Conservation (phyloP, 2,113 vertebrate genomes). For the Zapus hudsonius region DNA sequence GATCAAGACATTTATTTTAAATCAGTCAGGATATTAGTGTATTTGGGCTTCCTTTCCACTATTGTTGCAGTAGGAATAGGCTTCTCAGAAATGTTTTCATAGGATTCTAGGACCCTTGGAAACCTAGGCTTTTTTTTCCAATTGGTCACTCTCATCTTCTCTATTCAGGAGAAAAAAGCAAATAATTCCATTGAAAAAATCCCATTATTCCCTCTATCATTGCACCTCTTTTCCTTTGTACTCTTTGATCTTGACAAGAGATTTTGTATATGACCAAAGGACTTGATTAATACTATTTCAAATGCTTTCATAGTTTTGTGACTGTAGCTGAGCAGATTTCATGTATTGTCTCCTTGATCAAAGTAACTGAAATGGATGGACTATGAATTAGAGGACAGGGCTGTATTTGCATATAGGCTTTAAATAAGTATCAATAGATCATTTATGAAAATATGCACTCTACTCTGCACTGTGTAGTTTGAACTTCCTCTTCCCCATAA, state of each 20-base stretch:
- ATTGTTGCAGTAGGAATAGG: conserved; percentile 2
- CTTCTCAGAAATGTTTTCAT: conserved; percentile 51
- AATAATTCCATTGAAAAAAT: conserved; percentile 13
- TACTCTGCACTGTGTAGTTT: neutral
- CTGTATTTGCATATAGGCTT: conserved; percentile 73
- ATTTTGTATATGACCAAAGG: conserved; percentile 50
- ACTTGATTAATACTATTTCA: conserved; percentile 63
- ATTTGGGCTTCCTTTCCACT: conserved; percentile 27
- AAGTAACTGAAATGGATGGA: conserved; percentile 72
- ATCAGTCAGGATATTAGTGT: neutral
- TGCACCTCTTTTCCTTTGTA: conserved; percentile 25
- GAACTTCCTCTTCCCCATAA: conserved; percentile 28
- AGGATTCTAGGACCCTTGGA: conserved; percentile 8
- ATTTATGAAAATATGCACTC: conserved; percentile 69
- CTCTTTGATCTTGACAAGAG: conserved; percentile 63
- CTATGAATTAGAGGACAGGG: conserved; percentile 73
- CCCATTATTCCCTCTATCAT: conserved; percentile 30
- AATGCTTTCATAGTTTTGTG: conserved; percentile 61
- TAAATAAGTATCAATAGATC: conserved; percentile 71
- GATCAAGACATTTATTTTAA: neutral
- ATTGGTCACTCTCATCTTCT: conserved; percentile 17
- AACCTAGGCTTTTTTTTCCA: conserved; percentile 37
- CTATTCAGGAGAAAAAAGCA: neutral
- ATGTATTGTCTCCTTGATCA: conserved; percentile 74
- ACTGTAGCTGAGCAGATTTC: conserved; percentile 69